Base-by-base conservation (phyloP, 2,113 vertebrate genomes). In the Chamaetylas fuelleborni region DNA sequence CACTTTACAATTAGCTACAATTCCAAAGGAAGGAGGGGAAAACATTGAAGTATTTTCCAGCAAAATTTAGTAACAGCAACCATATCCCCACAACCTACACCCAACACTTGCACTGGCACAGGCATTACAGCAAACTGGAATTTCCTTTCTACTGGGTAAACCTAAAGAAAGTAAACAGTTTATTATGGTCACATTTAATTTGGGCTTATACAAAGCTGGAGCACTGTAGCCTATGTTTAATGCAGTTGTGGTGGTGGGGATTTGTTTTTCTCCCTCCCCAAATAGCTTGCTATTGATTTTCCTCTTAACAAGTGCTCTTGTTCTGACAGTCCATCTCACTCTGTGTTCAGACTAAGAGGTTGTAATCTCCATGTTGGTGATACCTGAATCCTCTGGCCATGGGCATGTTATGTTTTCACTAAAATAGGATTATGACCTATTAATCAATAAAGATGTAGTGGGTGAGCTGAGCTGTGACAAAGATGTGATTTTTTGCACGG, bases 181-280 rank as follows among this genome's bases (percentile, higher is more conserved):
- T 82, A 95, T 97, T 96, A 96, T 83, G 92, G 95, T 94, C 40
- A 20, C 11, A 0, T 95, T 95, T 95, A 94, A 96, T 96, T 92
- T 94, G 88, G 28, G 82, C 9, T 92, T 93, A 71, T 48, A 91
- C 28, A 71, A 78, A 77, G 24, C 5, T 74, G 81, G 56, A 93
- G 88, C 51, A 31, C 51, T 58, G 88, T 45, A 96, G 85, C 51
- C 85, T 88, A 56, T 94, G 74, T 93, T 96, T 97, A 94, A 95
- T 96, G 92, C 12, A 1, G 84, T 94, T 93, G 90, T 81, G 90
- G 92, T 66, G 56, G 62, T 25, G 25, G 31, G 51, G 73, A 81
- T 64, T 78, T 84, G 88, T 43, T 88, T 67, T 61, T 57, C 65
- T 43, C 25, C 70, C 33, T 86, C 82, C 76, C 47, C 80, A 69